Base-by-base conservation (phyloP, 2,888 invertebrate species). In the Troides helena region DNA sequence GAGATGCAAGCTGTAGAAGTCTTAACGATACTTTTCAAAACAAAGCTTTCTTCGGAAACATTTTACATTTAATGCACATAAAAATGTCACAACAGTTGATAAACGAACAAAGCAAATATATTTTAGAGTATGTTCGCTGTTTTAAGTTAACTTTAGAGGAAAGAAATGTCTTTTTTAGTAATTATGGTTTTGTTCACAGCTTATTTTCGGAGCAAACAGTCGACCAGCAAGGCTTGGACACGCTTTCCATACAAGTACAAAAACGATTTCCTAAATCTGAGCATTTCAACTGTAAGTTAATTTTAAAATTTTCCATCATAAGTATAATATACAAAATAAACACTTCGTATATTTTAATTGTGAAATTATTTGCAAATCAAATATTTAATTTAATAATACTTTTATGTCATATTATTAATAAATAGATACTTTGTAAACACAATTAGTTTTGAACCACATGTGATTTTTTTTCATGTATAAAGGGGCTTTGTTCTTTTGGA, bases 261-360 rank as follows among this genome's bases (percentile, higher is more conserved):
- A 96, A 96, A 82, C 94, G 95, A 76, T 97, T 98, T 84, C 94
- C 95, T 30, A 95, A 95, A 83, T 94, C 95, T 67, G 97, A 97
- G 79, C 95, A 95, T 83, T 97, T 96, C 81, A 97, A 96, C 89
- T 90, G 95, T 95, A 84, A 87, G 89, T 91, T 66, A 43, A 43
- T 46, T 14, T 46, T 46, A 17, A 46, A 46, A 46, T 46, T 14
- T 46, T 46, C 46, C 14, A 12, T 12, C 4, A 1, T 46, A 46
- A 46, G 14, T 46, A 14, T 46, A 14, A 14, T 46, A 46, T 14
- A 46, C 2, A 14, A 46, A 14, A 4, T 46, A 12, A 12, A 30
- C 30, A 30, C 3, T 30, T 30, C 4, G 46, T 14, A 46, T 14
- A 12, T 46, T 12, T 46, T 12, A 46, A 2, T 14, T 12, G 46